phyloP scores from a whole-genome alignment of 1,140 invertebrate genomes.

The Pachypsylla venusta region DNA sequence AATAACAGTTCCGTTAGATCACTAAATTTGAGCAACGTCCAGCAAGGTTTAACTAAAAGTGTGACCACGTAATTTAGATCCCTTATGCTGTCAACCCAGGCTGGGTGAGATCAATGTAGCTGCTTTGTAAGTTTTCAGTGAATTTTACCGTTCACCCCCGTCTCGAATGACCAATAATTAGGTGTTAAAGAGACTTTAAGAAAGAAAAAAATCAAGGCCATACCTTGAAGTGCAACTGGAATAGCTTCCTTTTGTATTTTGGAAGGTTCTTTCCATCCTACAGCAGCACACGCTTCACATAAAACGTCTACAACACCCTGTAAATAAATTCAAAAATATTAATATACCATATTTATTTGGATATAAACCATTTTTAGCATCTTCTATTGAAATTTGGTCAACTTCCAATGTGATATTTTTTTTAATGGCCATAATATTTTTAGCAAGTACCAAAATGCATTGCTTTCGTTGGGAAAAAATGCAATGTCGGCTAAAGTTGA shows the following conservation, averaged over 20 bases:
- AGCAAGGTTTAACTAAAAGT: too few relatives aligned
- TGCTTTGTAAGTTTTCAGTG: too few relatives aligned
- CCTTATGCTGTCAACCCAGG: too few relatives aligned
- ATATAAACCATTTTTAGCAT: not conserved
- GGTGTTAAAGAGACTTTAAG: too few relatives aligned
- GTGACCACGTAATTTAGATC: too few relatives aligned
- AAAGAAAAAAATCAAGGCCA: too few relatives aligned
- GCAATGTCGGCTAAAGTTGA: not conserved
- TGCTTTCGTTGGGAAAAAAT: not conserved
- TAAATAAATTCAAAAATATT: slow-evolving; percentile 23
- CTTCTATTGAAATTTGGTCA: not conserved
- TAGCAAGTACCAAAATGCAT: not conserved
- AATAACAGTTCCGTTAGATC: too few relatives aligned
- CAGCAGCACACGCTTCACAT: slow-evolving; percentile 74
- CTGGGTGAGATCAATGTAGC: too few relatives aligned
- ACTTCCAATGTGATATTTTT: not conserved
- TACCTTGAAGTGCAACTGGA: slow-evolving; percentile 72
- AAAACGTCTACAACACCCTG: slow-evolving; percentile 84
- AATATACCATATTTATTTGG: not conserved
- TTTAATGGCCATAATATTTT: not conserved
- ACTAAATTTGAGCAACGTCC: too few relatives aligned
- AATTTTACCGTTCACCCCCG: too few relatives aligned
- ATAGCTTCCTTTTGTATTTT: slow-evolving; percentile 92
- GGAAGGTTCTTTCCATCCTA: slow-evolving; percentile 88
- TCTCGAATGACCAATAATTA: too few relatives aligned